Conservation (phyloP, 2,888 invertebrate genomes). For the Strigamia maritima region DNA sequence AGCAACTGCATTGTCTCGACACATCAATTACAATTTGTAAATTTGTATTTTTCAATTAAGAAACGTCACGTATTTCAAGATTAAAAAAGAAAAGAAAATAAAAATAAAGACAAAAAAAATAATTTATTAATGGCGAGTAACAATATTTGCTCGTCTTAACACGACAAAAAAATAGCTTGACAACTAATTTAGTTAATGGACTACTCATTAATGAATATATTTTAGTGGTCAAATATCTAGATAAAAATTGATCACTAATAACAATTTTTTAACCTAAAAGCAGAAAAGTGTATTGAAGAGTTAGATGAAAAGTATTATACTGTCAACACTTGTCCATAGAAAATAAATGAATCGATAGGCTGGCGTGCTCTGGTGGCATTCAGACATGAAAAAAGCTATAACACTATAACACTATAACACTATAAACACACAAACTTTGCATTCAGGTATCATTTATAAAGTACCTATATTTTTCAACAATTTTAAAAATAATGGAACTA, state of each 20-base stretch:
- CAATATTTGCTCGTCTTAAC: conserved; percentile 29
- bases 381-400: not conserved
- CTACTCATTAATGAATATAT: not conserved
- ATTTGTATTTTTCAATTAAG: not conserved
- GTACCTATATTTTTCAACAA: not conserved
- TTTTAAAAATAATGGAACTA: not conserved
- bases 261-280: not conserved
- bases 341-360: not conserved
- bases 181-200: not conserved
- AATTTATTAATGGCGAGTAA: not conserved
- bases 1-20: not conserved
- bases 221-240: not conserved
- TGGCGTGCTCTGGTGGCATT: conserved; percentile 29
- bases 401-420: not conserved
- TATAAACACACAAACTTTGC: not conserved
- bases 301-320: not conserved
- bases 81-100: conserved; percentile 9
- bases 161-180: not conserved
- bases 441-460: not conserved
- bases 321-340: not conserved
- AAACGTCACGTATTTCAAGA: conserved; percentile 8
- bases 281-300: not conserved
- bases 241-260: not conserved
- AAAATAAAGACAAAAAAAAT: not conserved
- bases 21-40: not conserved